These are phyloP conservation scores for Callipepla squamata DNA, from an alignment of 2,113 vertebrate genomes.

Conservation along the genomic window DNA sequence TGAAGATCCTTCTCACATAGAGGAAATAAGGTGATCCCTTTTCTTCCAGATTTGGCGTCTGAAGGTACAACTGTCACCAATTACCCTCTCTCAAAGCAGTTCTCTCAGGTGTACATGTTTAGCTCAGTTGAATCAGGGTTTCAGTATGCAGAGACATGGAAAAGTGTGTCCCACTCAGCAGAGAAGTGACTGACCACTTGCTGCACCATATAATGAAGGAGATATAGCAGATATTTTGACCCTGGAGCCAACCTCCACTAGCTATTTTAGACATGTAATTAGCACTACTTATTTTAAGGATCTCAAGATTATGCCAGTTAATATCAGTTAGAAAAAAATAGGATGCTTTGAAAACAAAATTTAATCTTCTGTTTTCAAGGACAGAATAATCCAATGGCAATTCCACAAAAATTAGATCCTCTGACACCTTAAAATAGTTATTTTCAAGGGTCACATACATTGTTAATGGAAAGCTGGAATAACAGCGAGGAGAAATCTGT, in stretches of 20 bases:
- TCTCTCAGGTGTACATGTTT: neutral
- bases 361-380: neutral
- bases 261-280: neutral
- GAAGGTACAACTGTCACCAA: neutral
- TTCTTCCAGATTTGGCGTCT: neutral
- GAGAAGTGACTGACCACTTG: neutral
- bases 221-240: neutral
- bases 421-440: slow-evolving; percentile 10
- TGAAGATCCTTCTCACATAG: neutral
- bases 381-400: neutral
- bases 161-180: neutral
- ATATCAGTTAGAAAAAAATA: neutral
- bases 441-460: slow-evolving; percentile 35
- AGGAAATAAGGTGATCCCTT: neutral
- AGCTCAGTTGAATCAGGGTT: neutral
- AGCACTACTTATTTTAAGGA: neutral
- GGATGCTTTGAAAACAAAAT: slow-evolving; percentile 32
- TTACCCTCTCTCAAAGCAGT: neutral
- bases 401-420: slow-evolving; percentile 30
- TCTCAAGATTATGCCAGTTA: neutral
- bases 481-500: neutral
- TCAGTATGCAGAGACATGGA: neutral
- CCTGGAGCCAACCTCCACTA: neutral
- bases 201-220: neutral
- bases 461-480: slow-evolving; percentile 32